Evolutionary conservation across 2,113 vertebrate genomes (phyloP), one percentile per base, ranked within the genome.

Genomic region (Miniopterus natalensis): DNA sequence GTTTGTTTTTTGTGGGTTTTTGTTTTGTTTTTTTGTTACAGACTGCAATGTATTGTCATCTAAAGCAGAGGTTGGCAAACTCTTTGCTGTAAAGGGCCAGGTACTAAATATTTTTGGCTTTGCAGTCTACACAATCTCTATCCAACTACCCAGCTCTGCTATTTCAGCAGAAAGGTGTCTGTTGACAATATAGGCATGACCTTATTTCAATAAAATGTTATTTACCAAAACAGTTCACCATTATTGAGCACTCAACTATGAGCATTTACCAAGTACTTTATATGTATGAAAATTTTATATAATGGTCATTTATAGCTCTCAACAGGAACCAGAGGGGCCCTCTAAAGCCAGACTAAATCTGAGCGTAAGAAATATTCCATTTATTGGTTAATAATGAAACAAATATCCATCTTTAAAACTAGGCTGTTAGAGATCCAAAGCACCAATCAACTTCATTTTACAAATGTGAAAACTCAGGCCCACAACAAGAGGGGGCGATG

Each of bases 191-290:
- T 0, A 23, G n/a, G 6, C 20, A 57, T n/a, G 20, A 25, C 25
- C 77, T 3, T 23, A 25, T 55, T 59, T 70, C 75, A 87, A 59
- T 21, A 87, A 29, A 59, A 84, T 49, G 20, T 94, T 36, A 21
- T 66, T 80, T 87, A 77, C 40, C 86, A 92, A 95, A 84, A 71
- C 4, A 94, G 14, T 8, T 70, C 40, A 93, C 15, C 47, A 59
- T 86, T 83, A 84, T 0, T 29, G 18, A 65, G 7, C 9, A 53
- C 9, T 71, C 21, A 66, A 61, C n/a, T 21, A 1, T 36, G 45
- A 27, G 47, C 51, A 45, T 42, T 89, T 49, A 80, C 79, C 15
- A 47, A 49, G 29, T 17, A 78, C 15, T 71, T 51, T 42, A 63
- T 49, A 51, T 20, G 42, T 55, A 42, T 14, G 61, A 61, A 23